phyloP scores from a whole-genome alignment of 2,797 vertebrate species.

The Anisognathus igniventris region DNA sequence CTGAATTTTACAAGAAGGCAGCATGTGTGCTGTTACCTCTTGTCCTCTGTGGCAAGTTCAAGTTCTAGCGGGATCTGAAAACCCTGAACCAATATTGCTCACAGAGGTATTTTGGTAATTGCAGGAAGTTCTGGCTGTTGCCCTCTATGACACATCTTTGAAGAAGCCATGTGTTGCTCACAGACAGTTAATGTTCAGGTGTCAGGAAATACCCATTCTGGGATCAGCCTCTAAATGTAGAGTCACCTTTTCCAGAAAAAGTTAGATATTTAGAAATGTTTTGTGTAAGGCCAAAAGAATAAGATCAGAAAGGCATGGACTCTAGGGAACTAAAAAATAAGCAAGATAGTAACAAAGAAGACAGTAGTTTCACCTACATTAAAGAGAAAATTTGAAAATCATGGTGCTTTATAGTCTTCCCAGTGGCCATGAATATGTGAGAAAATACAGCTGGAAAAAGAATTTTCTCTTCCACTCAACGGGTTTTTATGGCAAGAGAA shows the following conservation, averaged over 20 bases:
- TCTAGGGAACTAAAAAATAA: neutral
- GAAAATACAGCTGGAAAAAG: slow-evolving; percentile 11
- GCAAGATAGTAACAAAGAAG: neutral
- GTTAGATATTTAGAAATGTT: neutral
- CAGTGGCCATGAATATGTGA: neutral
- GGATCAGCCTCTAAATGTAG: neutral
- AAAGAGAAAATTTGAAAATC: neutral
- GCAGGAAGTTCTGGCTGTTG: slow-evolving; percentile 56
- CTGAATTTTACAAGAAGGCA: slow-evolving; percentile 31
- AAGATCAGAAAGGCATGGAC: neutral
- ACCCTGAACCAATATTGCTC: neutral
- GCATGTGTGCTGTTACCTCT: slow-evolving; percentile 43
- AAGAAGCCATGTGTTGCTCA: neutral
- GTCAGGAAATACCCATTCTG: slow-evolving; percentile 39
- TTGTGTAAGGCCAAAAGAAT: neutral
- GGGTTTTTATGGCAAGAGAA: neutral
- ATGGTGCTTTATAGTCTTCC: neutral
- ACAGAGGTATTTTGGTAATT: slow-evolving; percentile 21
- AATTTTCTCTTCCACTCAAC: neutral
- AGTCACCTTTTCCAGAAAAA: slow-evolving; percentile 32
- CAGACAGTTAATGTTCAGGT: neutral
- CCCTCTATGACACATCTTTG: slow-evolving; percentile 38
- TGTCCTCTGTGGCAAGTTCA: slow-evolving; percentile 41
- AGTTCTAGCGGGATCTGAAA: slow-evolving; percentile 8
- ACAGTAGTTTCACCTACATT: neutral